A percentile compares a stretch with the other conserved stretches of the same genome.
Evolutionary conservation across 2,888 invertebrate species (phyloP).

Genomic region (Apantesis nais): DNA sequence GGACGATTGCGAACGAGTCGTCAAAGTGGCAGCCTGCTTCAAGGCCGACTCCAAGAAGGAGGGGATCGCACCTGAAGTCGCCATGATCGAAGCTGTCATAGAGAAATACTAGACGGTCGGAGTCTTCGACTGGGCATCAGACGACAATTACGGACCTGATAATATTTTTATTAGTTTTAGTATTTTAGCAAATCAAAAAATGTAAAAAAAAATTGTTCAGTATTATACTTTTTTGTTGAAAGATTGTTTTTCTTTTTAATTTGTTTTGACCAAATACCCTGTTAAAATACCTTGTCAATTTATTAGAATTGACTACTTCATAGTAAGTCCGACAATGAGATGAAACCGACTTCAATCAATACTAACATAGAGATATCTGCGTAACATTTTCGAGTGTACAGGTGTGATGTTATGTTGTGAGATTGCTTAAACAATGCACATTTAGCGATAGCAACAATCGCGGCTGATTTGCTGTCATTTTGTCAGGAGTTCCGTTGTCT

Average conservation of each 20-base stretch:
- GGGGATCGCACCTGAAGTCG: constrained; percentile 76
- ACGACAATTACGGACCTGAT: neutral
- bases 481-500: too few species aligned
- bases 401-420: too few species aligned
- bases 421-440: too few species aligned
- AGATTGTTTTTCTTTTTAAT: neutral
- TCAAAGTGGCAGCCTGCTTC: constrained; percentile 79
- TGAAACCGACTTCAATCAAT: too few species aligned
- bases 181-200: constrained; percentile 23
- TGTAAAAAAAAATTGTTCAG: constrained; percentile 14
- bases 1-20: constrained; percentile 75
- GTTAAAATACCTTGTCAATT: too few species aligned
- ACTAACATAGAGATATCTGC: too few species aligned
- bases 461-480: too few species aligned
- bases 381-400: too few species aligned
- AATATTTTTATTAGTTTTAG: constrained; percentile 5
- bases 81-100: constrained; percentile 78
- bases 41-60: constrained; percentile 66
- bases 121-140: neutral
- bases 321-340: too few species aligned
- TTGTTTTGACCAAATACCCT: neutral
- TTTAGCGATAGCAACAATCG: too few species aligned
- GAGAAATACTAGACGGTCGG: constrained; percentile 68
- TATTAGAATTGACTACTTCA: too few species aligned
- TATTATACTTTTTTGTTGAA: neutral